Conservation (phyloP, 2,113 vertebrate genomes). For the Tretioscincus oriximinensis region DNA sequence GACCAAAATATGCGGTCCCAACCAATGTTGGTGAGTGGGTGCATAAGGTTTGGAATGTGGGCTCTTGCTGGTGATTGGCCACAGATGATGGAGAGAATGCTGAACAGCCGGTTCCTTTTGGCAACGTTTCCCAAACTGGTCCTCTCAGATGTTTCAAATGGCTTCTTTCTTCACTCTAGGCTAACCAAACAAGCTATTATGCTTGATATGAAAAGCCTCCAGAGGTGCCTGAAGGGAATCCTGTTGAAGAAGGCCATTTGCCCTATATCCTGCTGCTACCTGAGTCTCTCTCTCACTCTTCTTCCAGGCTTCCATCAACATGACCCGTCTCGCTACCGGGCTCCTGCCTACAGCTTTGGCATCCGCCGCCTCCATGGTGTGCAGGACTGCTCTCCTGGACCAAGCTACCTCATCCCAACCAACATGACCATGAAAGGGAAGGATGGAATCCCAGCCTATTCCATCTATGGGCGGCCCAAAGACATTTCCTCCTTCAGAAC, state of each 20-base stretch:
- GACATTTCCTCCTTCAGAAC: slow-evolving; percentile 53
- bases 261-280: no score
- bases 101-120: background rate
- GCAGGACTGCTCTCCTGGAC: slow-evolving; percentile 75
- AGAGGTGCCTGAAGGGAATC: no score
- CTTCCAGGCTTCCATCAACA: slow-evolving; percentile 67
- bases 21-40: slow-evolving; percentile 73
- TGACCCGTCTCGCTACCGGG: slow-evolving; percentile 78
- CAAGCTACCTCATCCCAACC: slow-evolving; percentile 75
- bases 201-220: no score
- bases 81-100: background rate
- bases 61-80: background rate
- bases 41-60: background rate
- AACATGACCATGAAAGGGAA: slow-evolving; percentile 74
- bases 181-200: background rate
- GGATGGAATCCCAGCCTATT: slow-evolving; percentile 75
- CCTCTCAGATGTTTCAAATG: background rate
- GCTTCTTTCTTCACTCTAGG: background rate
- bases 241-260: no score
- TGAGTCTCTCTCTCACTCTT: background rate
- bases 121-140: background rate
- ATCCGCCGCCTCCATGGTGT: slow-evolving; percentile 37
- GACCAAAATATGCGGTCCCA: slow-evolving; percentile 82
- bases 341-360: slow-evolving; percentile 83
- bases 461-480: slow-evolving; percentile 75